Evolutionary conservation across 2,797 vertebrate genomes (phyloP).

Genomic region (Gymnocypris eckloni): DNA sequence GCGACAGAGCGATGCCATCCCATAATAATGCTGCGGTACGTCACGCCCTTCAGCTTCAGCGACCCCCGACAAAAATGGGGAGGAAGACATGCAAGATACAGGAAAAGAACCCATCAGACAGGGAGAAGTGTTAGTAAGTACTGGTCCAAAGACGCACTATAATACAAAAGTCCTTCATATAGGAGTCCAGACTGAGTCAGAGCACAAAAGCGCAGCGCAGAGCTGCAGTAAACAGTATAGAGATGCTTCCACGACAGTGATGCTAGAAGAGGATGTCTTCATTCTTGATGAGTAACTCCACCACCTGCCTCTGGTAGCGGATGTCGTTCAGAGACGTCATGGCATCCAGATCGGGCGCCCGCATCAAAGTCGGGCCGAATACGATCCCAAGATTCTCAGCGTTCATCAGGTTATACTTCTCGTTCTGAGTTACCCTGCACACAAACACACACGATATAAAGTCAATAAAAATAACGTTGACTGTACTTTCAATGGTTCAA

Average conservation of each 20-base stretch:
- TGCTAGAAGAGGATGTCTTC: constrained; percentile 94
- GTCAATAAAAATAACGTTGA: not conserved
- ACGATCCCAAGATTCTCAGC: constrained; percentile 97
- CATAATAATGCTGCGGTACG: constrained; percentile 76
- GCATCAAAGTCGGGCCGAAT: constrained; percentile 97
- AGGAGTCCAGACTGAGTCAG: constrained; percentile 72
- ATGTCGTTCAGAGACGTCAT: constrained; percentile 96
- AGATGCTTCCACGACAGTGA: constrained; percentile 60
- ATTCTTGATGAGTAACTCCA: constrained; percentile 97
- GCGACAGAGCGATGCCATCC: constrained; percentile 78
- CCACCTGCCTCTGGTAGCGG: constrained; percentile 98
- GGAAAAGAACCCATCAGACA: constrained; percentile 80
- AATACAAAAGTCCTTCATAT: constrained; percentile 79
- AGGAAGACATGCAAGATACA: constrained; percentile 87
- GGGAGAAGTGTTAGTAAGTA: constrained; percentile 71
- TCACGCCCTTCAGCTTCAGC: constrained; percentile 70
- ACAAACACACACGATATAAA: not conserved
- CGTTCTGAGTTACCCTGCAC: constrained; percentile 91
- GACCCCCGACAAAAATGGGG: constrained; percentile 93
- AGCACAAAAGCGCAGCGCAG: constrained; percentile 71
- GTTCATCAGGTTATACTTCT: constrained; percentile 97
- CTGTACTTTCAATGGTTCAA: too few species aligned
- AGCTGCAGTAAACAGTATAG: constrained; percentile 68
- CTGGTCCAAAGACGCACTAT: constrained; percentile 74
- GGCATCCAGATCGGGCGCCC: constrained; percentile 90